A percentile compares a stretch with the other conserved stretches of the same genome.
These are phyloP conservation scores for Chaetodon trifasciatus DNA, from an alignment of 2,797 vertebrate genomes.

Conservation along the genomic window DNA sequence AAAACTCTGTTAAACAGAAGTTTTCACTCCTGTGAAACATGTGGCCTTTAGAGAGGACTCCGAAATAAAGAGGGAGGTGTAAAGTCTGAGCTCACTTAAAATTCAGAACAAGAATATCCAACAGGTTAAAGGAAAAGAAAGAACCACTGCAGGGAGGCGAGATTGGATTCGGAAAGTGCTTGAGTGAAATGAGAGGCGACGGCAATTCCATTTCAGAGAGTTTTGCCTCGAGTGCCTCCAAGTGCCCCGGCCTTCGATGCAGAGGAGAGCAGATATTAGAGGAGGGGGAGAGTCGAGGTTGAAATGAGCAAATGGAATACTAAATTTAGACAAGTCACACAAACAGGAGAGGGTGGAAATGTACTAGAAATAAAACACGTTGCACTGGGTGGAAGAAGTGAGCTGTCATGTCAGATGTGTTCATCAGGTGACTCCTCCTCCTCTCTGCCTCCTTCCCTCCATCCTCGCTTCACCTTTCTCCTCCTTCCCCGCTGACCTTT, in stretches of 20 bases:
- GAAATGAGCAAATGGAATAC: constrained; percentile 68
- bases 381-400: constrained; percentile 42
- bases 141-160: constrained; percentile 4
- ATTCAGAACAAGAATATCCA: constrained; percentile 43
- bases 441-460: not conserved
- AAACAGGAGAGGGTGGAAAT: constrained; percentile 60
- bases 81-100: constrained; percentile 29
- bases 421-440: constrained; percentile 39
- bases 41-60: constrained; percentile 10
- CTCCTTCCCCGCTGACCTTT: constrained; percentile 12
- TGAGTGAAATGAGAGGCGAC: constrained; percentile 46
- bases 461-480: not conserved
- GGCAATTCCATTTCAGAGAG: constrained; percentile 38
- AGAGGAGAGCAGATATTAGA: constrained; percentile 12
- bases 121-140: constrained; percentile 17
- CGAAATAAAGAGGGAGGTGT: constrained; percentile 9
- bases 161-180: constrained; percentile 48
- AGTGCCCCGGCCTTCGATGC: constrained; percentile 8
- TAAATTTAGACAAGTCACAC: constrained; percentile 46
- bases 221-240: constrained; percentile 30
- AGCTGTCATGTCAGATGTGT: constrained; percentile 23
- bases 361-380: constrained; percentile 53
- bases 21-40: constrained; percentile 1
- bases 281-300: constrained; percentile 10
- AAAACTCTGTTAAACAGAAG: not conserved